Percentiles rank a stretch among this genome's conserved stretches.
phyloP scores from a whole-genome alignment of 2,113 vertebrate species.

The Holacanthus passer region DNA sequence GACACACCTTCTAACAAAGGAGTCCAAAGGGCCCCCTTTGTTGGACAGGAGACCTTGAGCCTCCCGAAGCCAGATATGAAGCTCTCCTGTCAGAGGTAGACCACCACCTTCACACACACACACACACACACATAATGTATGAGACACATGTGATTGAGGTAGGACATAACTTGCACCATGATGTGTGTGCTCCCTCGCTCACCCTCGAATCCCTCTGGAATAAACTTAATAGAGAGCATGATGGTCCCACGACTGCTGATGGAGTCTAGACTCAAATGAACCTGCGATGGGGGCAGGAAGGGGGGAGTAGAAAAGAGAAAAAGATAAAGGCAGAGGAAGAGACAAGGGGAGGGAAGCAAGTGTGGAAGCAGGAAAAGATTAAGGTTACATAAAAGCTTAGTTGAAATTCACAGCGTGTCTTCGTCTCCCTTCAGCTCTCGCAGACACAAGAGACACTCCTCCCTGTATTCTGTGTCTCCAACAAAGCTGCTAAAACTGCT shows the following conservation, averaged over 20 bases:
- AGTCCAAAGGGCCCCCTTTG: conserved; percentile 86
- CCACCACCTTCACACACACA: conserved; percentile 83
- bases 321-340: conserved; percentile 22
- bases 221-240: conserved; percentile 90
- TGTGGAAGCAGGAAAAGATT: conserved; percentile 55
- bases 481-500: conserved; percentile 43
- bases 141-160: neutral
- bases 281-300: conserved; percentile 74
- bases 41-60: conserved; percentile 89
- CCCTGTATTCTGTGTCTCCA: conserved; percentile 30
- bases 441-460: conserved; percentile 52
- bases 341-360: conserved; percentile 7
- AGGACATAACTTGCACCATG: neutral
- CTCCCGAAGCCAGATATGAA: conserved; percentile 96
- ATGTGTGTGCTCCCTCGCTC: conserved; percentile 61
- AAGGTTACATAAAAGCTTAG: conserved; percentile 73
- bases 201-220: conserved; percentile 89
- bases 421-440: conserved; percentile 62
- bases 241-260: conserved; percentile 88
- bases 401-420: conserved; percentile 79
- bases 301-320: neutral
- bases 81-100: conserved; percentile 90
- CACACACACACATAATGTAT: conserved; percentile 1
- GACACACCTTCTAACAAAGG: conserved; percentile 91
- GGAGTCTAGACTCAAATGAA: conserved; percentile 80